phyloP scores from a whole-genome alignment of 2,888 invertebrate genomes.

The Tolmerus cingulatus region DNA sequence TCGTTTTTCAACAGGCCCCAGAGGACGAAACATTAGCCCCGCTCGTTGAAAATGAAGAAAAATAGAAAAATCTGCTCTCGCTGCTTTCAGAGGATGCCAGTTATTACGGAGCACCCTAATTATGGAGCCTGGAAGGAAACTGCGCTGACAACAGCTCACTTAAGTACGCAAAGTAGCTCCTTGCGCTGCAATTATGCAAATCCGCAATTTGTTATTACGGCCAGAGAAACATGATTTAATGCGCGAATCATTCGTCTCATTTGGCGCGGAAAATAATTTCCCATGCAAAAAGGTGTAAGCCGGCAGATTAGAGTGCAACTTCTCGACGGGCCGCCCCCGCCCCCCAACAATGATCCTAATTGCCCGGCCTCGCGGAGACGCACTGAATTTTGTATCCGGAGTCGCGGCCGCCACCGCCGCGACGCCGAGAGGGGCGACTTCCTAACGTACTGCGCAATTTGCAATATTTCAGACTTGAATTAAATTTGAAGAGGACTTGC shows the following conservation, averaged over 20 bases:
- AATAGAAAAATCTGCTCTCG: neutral
- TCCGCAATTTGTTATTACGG: slow-evolving; percentile 3
- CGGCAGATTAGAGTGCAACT: slow-evolving; percentile 8
- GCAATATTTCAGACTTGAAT: slow-evolving; percentile 46
- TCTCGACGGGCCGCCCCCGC: neutral
- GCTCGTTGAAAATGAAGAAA: neutral
- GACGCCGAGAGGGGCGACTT: neutral
- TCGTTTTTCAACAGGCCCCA: neutral
- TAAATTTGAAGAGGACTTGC: slow-evolving; percentile 30
- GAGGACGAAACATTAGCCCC: neutral
- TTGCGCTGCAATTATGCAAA: slow-evolving; percentile 25
- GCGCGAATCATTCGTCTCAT: slow-evolving; percentile 11
- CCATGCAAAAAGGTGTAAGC: slow-evolving; percentile 13
- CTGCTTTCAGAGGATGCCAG: neutral
- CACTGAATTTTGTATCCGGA: slow-evolving; percentile 12
- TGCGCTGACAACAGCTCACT: neutral
- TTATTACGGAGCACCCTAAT: neutral
- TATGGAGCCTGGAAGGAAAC: neutral
- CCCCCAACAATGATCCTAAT: slow-evolving; percentile 21
- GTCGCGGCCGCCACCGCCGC: neutral
- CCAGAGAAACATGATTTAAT: slow-evolving; percentile 26
- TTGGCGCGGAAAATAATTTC: neutral
- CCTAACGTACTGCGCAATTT: slow-evolving; percentile 25
- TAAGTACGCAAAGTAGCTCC: neutral
- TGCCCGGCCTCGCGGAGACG: slow-evolving; percentile 15